These are phyloP conservation scores for Siniperca knerii DNA, from an alignment of 2,113 vertebrate genomes.

Conservation along the genomic window DNA sequence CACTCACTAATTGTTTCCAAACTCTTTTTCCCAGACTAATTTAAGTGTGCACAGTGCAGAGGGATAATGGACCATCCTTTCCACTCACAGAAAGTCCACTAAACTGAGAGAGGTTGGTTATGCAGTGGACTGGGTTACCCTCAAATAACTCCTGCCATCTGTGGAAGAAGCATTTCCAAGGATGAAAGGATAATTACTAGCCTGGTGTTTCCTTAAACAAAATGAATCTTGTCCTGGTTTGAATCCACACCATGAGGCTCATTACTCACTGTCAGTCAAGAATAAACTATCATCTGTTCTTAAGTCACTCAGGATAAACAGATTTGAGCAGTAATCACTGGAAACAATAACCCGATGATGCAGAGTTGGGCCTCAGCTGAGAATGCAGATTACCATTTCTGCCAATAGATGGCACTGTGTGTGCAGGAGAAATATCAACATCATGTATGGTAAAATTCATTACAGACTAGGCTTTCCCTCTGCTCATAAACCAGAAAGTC, in stretches of 20 bases:
- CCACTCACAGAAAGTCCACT: constrained; percentile 10
- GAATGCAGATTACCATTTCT: background rate
- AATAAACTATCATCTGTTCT: constrained; percentile 31
- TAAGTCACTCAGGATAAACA: constrained; percentile 37
- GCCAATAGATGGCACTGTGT: constrained; percentile 73
- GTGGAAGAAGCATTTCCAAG: constrained; percentile 60
- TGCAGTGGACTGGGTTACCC: constrained; percentile 40
- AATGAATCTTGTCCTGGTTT: constrained; percentile 50
- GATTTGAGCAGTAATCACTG: constrained; percentile 20
- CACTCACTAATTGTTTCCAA: background rate
- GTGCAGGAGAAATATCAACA: background rate
- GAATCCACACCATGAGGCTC: constrained; percentile 23
- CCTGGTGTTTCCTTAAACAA: constrained; percentile 40
- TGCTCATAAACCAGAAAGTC: background rate
- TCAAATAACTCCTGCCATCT: constrained; percentile 75
- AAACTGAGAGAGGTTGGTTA: constrained; percentile 34
- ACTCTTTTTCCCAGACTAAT: background rate
- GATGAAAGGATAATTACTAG: constrained; percentile 61
- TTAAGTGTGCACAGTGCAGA: constrained; percentile 16
- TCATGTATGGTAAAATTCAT: background rate
- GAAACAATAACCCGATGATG: constrained; percentile 18
- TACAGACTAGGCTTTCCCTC: background rate
- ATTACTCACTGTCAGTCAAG: constrained; percentile 22
- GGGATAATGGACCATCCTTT: constrained; percentile 6
- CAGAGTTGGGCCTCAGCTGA: background rate